Conservation (phyloP, 2,113 vertebrate genomes). For the Sander lucioperca region DNA sequence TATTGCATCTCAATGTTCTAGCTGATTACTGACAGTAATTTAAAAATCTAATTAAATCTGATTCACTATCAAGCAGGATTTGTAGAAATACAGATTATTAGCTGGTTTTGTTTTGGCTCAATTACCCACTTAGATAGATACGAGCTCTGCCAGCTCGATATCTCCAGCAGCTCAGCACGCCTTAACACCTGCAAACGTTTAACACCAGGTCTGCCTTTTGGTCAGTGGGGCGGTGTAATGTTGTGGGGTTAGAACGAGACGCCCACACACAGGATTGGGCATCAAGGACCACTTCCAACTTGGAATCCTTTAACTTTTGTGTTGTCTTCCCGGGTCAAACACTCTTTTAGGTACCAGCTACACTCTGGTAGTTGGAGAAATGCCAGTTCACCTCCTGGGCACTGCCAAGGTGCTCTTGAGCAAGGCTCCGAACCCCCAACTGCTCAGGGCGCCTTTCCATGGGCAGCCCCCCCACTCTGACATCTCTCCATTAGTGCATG, state of each 20-base stretch:
- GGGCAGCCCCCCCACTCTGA: too few relatives aligned
- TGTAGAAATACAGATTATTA: slow-evolving; percentile 73
- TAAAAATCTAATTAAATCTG: slow-evolving; percentile 73
- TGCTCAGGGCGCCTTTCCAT: too few relatives aligned
- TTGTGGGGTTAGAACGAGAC: slow-evolving; percentile 7
- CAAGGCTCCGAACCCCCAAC: too few relatives aligned
- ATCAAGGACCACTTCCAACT: too few relatives aligned
- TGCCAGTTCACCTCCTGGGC: too few relatives aligned
- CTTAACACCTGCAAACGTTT: slow-evolving; percentile 59
- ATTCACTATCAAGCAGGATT: slow-evolving; percentile 70
- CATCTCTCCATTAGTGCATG: too few relatives aligned
- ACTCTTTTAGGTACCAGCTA: too few relatives aligned
- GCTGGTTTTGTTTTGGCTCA: slow-evolving; percentile 71
- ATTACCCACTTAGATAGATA: slow-evolving; percentile 54
- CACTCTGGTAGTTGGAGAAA: too few relatives aligned
- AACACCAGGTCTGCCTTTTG: slow-evolving; percentile 41
- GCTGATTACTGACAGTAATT: slow-evolving; percentile 75
- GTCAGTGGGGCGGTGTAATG: slow-evolving; percentile 42
- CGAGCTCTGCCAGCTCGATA: slow-evolving; percentile 41
- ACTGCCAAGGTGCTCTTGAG: too few relatives aligned
- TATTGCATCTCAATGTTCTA: slow-evolving; percentile 59
- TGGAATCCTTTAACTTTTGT: too few relatives aligned
- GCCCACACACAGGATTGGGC: too few relatives aligned
- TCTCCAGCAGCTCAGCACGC: slow-evolving; percentile 23
- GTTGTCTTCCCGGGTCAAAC: too few relatives aligned